These are phyloP conservation scores for Callionymus lyra DNA, from an alignment of 2,113 vertebrate species.

Conservation along the genomic window DNA sequence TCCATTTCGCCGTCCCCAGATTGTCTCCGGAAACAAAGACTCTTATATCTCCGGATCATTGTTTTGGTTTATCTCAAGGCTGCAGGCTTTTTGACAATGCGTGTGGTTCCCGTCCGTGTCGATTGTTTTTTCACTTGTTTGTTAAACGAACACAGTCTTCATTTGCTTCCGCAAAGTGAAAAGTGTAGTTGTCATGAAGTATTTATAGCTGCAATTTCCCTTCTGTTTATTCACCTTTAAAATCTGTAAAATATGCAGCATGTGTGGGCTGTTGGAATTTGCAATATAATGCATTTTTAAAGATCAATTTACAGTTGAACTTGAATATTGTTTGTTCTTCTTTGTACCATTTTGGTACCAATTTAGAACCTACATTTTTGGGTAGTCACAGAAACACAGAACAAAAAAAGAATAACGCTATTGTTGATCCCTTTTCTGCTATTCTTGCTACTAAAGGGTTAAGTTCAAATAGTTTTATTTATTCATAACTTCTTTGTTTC, in stretches of 20 bases:
- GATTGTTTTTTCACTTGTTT: conserved; percentile 43
- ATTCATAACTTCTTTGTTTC: too few relatives aligned
- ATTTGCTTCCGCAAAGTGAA: conserved; percentile 53
- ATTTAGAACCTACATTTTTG: too few relatives aligned
- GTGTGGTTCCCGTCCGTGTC: conserved; percentile 27
- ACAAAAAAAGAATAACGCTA: too few relatives aligned
- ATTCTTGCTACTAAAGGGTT: too few relatives aligned
- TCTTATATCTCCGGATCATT: conserved; percentile 45
- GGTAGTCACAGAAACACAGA: too few relatives aligned
- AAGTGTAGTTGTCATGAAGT: conserved; percentile 56
- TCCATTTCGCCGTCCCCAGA: conserved; percentile 28
- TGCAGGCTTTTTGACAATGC: conserved; percentile 52
- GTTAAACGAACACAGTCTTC: conserved; percentile 55
- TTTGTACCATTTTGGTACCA: too few relatives aligned
- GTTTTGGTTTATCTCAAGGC: conserved; percentile 49
- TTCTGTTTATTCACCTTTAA: conserved; percentile 38
- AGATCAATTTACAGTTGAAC: neutral
- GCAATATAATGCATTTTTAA: conserved; percentile 33
- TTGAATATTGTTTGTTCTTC: too few relatives aligned
- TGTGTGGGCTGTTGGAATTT: conserved; percentile 21
- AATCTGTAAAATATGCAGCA: conserved; percentile 31
- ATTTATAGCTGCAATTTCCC: conserved; percentile 55
- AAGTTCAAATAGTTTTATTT: too few relatives aligned
- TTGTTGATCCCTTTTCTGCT: too few relatives aligned
- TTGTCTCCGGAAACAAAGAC: conserved; percentile 29